Conservation (phyloP, 2,797 vertebrate species). For the Enteromius viviparus region DNA sequence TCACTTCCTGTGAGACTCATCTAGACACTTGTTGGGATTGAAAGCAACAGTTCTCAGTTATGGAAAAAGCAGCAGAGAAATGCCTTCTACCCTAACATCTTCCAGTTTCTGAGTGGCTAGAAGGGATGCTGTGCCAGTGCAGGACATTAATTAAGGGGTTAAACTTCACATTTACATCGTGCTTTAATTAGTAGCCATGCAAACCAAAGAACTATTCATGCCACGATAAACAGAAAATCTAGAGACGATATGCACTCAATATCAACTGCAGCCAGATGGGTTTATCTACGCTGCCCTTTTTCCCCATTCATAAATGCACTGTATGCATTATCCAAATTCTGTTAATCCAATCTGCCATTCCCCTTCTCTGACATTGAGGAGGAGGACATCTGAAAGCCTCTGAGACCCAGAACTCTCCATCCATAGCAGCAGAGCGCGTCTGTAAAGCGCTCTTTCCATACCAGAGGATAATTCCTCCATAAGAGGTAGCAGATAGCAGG, state of each 20-base stretch:
- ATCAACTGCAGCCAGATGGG: constrained; percentile 28
- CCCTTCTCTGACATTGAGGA: constrained; percentile 56
- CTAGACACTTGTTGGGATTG: constrained; percentile 52
- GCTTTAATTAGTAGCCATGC: background rate
- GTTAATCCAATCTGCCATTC: constrained; percentile 54
- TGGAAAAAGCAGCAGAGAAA: background rate
- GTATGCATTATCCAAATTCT: constrained; percentile 49
- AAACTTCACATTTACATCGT: background rate
- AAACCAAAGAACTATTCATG: background rate
- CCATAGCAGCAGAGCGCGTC: constrained; percentile 45
- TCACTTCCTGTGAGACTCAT: constrained; percentile 60
- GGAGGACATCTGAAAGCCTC: constrained; percentile 57
- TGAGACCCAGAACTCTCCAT: constrained; percentile 55
- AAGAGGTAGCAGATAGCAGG: constrained; percentile 59
- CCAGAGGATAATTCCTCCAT: constrained; percentile 59
- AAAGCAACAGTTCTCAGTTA: constrained; percentile 53
- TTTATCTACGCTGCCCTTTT: constrained; percentile 40
- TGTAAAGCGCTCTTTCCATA: constrained; percentile 52
- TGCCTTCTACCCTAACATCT: background rate
- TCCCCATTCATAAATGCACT: constrained; percentile 48
- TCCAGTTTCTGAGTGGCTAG: constrained; percentile 1
- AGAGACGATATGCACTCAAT: constrained; percentile 7
- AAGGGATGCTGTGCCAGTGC: background rate
- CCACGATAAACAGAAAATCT: background rate
- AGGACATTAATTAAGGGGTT: constrained; percentile 4